Base-by-base conservation (phyloP, 2,797 vertebrate species). In the Sebastolobus altivelis region DNA sequence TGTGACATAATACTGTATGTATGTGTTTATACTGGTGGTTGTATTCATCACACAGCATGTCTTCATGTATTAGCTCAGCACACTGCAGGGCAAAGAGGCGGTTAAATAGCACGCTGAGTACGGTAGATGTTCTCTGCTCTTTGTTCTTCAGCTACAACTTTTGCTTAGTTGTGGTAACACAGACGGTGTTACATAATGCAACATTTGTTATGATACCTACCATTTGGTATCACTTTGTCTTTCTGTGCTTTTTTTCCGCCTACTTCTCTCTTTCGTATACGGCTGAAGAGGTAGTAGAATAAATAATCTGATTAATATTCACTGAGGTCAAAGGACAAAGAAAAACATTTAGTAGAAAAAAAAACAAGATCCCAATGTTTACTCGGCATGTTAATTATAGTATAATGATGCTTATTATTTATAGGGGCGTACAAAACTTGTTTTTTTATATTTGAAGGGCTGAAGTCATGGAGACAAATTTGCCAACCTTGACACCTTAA, bases 141-240 rank as follows among this genome's bases (percentile, higher is more conserved):
- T 84, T 84, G 83, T 82, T 81, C 31, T 62, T 67, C 73, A 62
- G 62, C 67, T 63, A 25, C 67, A 43, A 73, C 82, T 78, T 74
- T 55, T 65, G 54, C 73, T 72, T 20, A 69, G 65, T 79, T 63
- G 60, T 76, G 46, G 72, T 58, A 82, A 70, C 65, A 75, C 73
- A 61, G 61, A 62, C 27, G 16, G 7, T 4, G 52, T 88, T 88
- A 60, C 78, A 77, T 83, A 87, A 89, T 78, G 5, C 65, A 79
- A 35, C 70, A 75, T 79, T 84, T 82, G 76, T 81, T 72, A 55
- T 71, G 35, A 59, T 61, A 52, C 75, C 62, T 65, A 29, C 55
- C 69, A 65, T 62, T 77, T 80, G 62, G 27, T 71, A 43, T 74
- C 63, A 79, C 65, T 80, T 72, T 18, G 38, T 40, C 8, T 46